Base-by-base conservation (phyloP, 1,140 invertebrate species). In the Penaeus vannamei region DNA sequence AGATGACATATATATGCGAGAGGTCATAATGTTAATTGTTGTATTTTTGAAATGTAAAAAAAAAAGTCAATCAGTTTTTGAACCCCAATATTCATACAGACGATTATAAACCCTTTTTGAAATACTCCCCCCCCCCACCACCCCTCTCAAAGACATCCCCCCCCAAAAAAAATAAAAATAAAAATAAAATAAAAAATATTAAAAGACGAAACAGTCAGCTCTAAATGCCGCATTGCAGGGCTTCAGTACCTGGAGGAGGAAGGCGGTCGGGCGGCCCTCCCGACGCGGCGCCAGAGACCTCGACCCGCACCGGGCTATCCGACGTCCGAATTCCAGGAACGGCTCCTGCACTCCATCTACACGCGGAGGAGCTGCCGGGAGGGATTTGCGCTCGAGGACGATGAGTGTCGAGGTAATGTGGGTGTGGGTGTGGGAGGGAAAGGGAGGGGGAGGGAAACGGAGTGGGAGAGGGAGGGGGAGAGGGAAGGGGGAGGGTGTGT, bases 221-320 rank as follows among this genome's bases (percentile, higher is more conserved):
- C 26, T 42, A 32, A 22, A 23, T 14, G 42, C 3, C 59, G 46
- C 72, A 36, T 86, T 76, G 36, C 89, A 84, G 85, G 85, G 80
- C 82, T 86, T 61, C 89, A 90, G 85, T 90, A 90, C 36, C 36
- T 86, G 53, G 85, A 90, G 81, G 85, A 90, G 26, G 81, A 81
- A 19, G 66, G 85, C 32, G 62, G 80, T 46, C 85, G 60, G 59
- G 53, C 26, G 2, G 69, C 84, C 26, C 69, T 76, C 42, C 53
- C 88, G 64, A 81, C 80, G 8, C 85, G 85, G 29, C 89, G 85
- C 20, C 23, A 61, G 53, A 53, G 53, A 17, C 53, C 14, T 26
- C 72, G 89, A 29, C 89, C 89, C 36, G 69, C 60, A 12, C 76
- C 42, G 22, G 89, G 89, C 53, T 86, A 83, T 82, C 85, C 89